Conservation (phyloP, 2,888 invertebrate species). For the Tenthredo livida region DNA sequence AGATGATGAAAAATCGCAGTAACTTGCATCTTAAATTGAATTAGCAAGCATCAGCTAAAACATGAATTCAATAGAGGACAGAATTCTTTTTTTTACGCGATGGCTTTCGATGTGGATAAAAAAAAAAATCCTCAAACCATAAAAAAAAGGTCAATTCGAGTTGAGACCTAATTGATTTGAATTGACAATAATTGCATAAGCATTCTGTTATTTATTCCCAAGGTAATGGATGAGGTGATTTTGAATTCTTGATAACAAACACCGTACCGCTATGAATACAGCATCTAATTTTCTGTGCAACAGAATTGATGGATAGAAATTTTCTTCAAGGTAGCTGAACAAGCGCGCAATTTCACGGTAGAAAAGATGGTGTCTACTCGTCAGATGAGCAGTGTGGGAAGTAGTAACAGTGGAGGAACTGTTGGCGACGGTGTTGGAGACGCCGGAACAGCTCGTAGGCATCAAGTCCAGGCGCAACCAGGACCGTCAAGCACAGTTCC, state of each 20-base stretch:
- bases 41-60: not conserved
- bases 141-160: not conserved
- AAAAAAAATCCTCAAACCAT: not conserved
- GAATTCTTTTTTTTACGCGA: too few species aligned
- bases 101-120: not conserved
- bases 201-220: not conserved
- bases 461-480: slow-evolving; percentile 66
- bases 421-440: slow-evolving; percentile 70
- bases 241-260: not conserved
- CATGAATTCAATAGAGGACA: not conserved
- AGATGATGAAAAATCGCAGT: not conserved
- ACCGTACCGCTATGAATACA: not conserved
- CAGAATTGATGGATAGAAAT: not conserved
- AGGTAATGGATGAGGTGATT: not conserved
- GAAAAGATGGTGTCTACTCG: slow-evolving; percentile 80
- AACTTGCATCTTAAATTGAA: not conserved
- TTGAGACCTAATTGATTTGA: not conserved
- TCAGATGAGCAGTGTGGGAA: slow-evolving; percentile 79
- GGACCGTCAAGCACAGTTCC: slow-evolving; percentile 64
- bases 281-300: not conserved
- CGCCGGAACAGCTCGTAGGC: slow-evolving; percentile 66
- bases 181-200: not conserved
- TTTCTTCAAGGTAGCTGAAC: slow-evolving; percentile 59
- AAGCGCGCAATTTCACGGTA: slow-evolving; percentile 50
- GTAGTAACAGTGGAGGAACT: slow-evolving; percentile 71